Evolutionary conservation across 1,140 invertebrate genomes (phyloP).

Genomic region (Dreissena polymorpha): DNA sequence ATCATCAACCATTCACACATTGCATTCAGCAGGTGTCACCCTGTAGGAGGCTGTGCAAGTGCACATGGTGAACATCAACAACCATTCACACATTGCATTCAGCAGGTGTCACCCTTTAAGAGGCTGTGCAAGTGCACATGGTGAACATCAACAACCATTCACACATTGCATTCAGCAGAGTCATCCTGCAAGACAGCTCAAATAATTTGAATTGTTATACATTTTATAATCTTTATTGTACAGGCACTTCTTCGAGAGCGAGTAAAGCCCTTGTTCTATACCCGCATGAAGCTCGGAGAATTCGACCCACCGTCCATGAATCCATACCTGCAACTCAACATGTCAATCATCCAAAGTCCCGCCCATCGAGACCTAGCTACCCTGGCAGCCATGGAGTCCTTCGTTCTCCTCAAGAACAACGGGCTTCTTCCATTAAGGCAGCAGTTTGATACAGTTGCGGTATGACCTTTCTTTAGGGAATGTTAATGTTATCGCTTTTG

Average conservation of each 20-base stretch:
- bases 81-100: too few relatives aligned
- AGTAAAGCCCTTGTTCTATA: constrained; percentile 75
- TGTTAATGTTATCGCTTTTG: too few relatives aligned
- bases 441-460: constrained; percentile 54
- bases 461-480: constrained; percentile 23
- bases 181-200: too few relatives aligned
- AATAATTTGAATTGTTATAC: too few relatives aligned
- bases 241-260: constrained; percentile 56
- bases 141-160: too few relatives aligned
- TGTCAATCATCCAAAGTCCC: constrained; percentile 69
- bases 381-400: constrained; percentile 70
- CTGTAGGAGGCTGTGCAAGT: too few relatives aligned
- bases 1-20: too few relatives aligned
- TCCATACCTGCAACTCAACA: constrained; percentile 67
- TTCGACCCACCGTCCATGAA: constrained; percentile 76
- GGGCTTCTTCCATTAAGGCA: constrained; percentile 62
- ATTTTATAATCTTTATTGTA: neutral
- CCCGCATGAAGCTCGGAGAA: constrained; percentile 75
- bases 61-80: too few relatives aligned
- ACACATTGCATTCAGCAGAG: neutral
- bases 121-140: too few relatives aligned
- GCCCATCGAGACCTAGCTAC: constrained; percentile 67
- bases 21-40: too few relatives aligned
- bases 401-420: constrained; percentile 76
- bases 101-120: too few relatives aligned